A percentile compares a stretch with the other conserved stretches of the same genome.
Conservation (phyloP, 2,888 invertebrate species). For the Octodonta nipae region DNA sequence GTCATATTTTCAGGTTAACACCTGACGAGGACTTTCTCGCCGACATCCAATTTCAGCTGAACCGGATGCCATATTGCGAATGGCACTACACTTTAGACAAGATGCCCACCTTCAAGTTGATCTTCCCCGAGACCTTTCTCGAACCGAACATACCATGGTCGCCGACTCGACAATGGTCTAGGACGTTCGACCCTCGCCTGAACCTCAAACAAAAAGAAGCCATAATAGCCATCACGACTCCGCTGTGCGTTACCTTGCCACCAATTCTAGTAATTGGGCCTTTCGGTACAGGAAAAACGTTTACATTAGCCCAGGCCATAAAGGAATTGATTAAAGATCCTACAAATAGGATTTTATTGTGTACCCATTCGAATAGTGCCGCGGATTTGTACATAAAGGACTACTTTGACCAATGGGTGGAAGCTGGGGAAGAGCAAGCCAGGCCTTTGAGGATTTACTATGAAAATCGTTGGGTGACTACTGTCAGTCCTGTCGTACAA, state of each 20-base stretch:
- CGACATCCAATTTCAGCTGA: conserved; percentile 69
- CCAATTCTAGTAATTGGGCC: conserved; percentile 62
- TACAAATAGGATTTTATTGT: conserved; percentile 59
- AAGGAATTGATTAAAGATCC: conserved; percentile 50
- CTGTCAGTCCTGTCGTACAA: conserved; percentile 57
- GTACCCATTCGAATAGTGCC: conserved; percentile 78
- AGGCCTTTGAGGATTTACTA: conserved; percentile 67
- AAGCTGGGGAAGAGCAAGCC: conserved; percentile 50
- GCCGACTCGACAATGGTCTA: conserved; percentile 54
- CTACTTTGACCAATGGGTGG: conserved; percentile 65
- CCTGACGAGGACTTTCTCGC: conserved; percentile 51
- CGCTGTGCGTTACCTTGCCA: conserved; percentile 46
- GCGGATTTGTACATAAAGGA: conserved; percentile 76
- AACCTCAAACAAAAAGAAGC: conserved; percentile 71
- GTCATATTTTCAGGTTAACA: too few species aligned
- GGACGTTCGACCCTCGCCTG: conserved; percentile 46
- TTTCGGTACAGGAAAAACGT: conserved; percentile 80
- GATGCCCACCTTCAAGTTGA: conserved; percentile 53
- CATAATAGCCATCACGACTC: conserved; percentile 60
- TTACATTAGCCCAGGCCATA: conserved; percentile 62
- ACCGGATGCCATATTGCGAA: conserved; percentile 67
- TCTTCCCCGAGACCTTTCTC: conserved; percentile 49
- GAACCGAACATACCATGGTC: conserved; percentile 57
- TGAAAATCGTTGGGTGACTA: conserved; percentile 63
- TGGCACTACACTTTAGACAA: conserved; percentile 74